Evolutionary conservation across 2,113 vertebrate species (phyloP), one percentile per base, ranked within the genome.

Genomic region (Uropsilus gracilis): DNA sequence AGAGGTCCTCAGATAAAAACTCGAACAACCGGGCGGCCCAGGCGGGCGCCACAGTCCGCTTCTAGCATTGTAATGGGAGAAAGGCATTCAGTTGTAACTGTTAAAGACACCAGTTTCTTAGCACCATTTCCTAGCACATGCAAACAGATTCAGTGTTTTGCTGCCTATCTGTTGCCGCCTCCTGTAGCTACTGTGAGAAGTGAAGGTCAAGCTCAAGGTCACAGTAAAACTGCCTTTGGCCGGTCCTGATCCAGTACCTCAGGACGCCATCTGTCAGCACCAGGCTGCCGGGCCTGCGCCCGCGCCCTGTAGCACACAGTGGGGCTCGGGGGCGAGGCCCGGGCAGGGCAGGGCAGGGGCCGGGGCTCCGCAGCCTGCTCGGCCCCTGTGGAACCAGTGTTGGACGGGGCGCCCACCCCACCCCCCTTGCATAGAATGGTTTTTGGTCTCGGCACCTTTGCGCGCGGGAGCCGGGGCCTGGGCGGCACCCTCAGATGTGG

Each of bases 231-330:
- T 98, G 97, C 93, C 90, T 98, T 97, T 98, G 98, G 97, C 98
- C 98, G 99, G 98, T 97, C 98, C 97, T 98, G 97, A 99, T 99
- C 98, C 99, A 99, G 98, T 99, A 99, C 97, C n/a, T n/a, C n/a
- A n/a, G n/a, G n/a, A n/a, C n/a, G n/a, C n/a, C n/a, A n/a, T n/a
- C n/a, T n/a, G n/a, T 99, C 98, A 99, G 99, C 99, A 99, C 99
- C 99, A 99, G 98, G 98, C 97, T 98, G 98, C 20, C 50, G n/a
- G n/a, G n/a, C n/a, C n/a, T n/a, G n/a, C n/a, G n/a, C n/a, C n/a
- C n/a, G n/a, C n/a, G n/a, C n/a, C n/a, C n/a, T n/a, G n/a, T n/a
- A n/a, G n/a, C n/a, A n/a, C n/a, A n/a, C n/a, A n/a, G n/a, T n/a
- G n/a, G n/a, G n/a, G n/a, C 17, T 9, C 50, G 10, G 50, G 17